phyloP scores from a whole-genome alignment of 1,140 invertebrate genomes.

The Calephelis nemesis region DNA sequence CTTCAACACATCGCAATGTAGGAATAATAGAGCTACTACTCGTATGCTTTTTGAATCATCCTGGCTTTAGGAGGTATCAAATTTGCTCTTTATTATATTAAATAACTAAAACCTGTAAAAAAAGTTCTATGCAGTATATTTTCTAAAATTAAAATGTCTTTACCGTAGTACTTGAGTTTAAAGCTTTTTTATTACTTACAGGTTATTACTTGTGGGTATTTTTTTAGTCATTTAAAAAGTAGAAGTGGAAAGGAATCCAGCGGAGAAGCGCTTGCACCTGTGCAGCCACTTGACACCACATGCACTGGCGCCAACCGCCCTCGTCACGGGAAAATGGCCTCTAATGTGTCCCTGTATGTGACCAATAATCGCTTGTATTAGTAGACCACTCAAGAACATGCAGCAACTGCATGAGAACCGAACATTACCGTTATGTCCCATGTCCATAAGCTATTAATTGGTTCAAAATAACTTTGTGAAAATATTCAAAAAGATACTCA shows the following conservation, averaged over 20 bases:
- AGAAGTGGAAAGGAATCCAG: background rate
- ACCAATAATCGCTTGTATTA: background rate
- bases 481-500: background rate
- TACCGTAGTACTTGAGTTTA: background rate
- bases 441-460: background rate
- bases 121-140: too few relatives aligned
- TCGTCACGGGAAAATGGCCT: background rate
- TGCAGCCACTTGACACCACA: constrained; percentile 33
- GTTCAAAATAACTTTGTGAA: background rate
- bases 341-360: background rate
- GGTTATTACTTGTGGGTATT: background rate
- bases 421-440: constrained; percentile 2
- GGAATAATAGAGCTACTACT: too few relatives aligned
- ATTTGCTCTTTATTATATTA: too few relatives aligned
- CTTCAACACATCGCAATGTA: too few relatives aligned
- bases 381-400: constrained; percentile 3
- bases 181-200: background rate
- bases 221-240: background rate
- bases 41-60: too few relatives aligned
- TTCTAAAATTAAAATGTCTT: background rate
- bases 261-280: constrained; percentile 31
- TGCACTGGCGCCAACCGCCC: constrained; percentile 19
- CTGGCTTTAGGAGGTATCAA: too few relatives aligned
- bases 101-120: too few relatives aligned
- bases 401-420: background rate